Conservation (phyloP, 2,888 invertebrate species). For the Drosophila helvetica region DNA sequence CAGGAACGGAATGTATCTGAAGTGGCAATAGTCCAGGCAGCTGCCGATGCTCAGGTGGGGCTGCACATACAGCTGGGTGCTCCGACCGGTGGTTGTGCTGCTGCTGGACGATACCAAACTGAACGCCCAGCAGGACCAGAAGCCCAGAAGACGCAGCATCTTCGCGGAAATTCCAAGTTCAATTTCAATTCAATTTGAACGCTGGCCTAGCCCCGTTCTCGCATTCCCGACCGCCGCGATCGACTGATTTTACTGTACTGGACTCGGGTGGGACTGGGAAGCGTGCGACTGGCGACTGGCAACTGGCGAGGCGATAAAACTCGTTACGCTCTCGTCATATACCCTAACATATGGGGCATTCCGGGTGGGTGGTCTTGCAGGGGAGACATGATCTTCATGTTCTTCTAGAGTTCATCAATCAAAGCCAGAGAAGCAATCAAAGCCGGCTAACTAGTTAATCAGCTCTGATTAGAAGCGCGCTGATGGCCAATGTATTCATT, state of each 20-base stretch:
- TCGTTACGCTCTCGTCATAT: conserved; percentile 13
- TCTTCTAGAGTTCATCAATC: background rate
- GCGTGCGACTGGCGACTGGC: background rate
- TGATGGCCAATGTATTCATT: background rate
- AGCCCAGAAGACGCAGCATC: conserved; percentile 23
- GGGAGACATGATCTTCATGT: background rate
- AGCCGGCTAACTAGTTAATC: background rate
- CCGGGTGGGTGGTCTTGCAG: background rate
- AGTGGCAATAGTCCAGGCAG: conserved; percentile 34
- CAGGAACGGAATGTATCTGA: conserved; percentile 27
- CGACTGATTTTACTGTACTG: conserved; percentile 21
- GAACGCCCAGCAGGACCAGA: conserved; percentile 15
- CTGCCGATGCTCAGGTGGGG: conserved; percentile 6
- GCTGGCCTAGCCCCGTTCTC: conserved; percentile 27
- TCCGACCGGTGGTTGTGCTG: background rate
- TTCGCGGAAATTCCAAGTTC: background rate
- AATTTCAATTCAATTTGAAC: conserved; percentile 7
- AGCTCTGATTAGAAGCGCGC: background rate
- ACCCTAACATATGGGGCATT: conserved; percentile 34
- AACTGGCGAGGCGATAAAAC: conserved; percentile 10
- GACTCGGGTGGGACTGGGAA: background rate
- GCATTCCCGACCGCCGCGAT: conserved; percentile 24
- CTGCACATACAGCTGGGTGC: background rate
- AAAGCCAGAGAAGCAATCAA: background rate
- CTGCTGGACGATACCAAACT: background rate